These are phyloP conservation scores for Orthosia incerta DNA, from an alignment of 2,888 invertebrate genomes.

Conservation along the genomic window DNA sequence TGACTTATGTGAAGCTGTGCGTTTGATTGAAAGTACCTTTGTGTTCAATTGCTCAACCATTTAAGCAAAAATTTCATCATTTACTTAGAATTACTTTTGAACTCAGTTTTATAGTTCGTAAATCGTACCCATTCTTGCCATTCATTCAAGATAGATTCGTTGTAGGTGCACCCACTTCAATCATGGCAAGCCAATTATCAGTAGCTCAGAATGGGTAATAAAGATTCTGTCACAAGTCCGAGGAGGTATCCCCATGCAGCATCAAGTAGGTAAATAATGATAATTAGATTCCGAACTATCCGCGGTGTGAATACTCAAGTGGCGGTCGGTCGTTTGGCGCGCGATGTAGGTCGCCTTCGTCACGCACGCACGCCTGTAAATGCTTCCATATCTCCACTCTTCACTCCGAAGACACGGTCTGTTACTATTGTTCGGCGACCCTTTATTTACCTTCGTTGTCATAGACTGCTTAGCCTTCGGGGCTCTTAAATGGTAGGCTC, in stretches of 20 bases:
- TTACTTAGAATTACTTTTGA: background rate
- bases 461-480: conserved; percentile 43
- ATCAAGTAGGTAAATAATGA: conserved; percentile 81
- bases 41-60: background rate
- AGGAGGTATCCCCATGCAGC: conserved; percentile 64
- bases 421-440: conserved; percentile 74
- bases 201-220: conserved; percentile 15
- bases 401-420: conserved; percentile 69
- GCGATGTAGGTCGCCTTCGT: conserved; percentile 80
- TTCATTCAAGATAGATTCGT: background rate
- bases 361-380: conserved; percentile 77
- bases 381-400: conserved; percentile 67
- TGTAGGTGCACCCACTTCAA: background rate
- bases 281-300: conserved; percentile 82
- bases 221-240: conserved; percentile 25
- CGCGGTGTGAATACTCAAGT: conserved; percentile 80
- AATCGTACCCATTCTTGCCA: background rate
- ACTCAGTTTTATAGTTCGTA: background rate
- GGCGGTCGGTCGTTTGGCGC: conserved; percentile 68
- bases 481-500: conserved; percentile 17
- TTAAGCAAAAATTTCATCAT: background rate
- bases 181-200: conserved; percentile 10
- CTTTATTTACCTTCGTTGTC: conserved; percentile 64
- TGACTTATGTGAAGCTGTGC: too few species aligned
- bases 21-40: background rate